Evolutionary conservation across 2,797 vertebrate species (phyloP).

Genomic region (Sebastes kiyomatsui): DNA sequence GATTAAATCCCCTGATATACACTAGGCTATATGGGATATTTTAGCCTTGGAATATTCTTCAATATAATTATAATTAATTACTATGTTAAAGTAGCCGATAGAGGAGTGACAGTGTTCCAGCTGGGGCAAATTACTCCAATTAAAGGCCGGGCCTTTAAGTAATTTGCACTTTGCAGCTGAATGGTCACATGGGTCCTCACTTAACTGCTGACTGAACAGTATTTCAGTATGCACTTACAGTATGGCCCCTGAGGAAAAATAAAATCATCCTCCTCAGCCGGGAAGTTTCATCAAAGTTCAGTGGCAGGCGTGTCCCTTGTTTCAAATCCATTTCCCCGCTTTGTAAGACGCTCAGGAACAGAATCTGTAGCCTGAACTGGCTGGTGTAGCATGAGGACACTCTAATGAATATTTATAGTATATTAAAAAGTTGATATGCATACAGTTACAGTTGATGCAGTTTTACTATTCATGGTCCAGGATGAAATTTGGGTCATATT

Average conservation of each 20-base stretch:
- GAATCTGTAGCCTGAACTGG: slow-evolving; percentile 18
- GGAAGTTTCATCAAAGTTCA: slow-evolving; percentile 71
- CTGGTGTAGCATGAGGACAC: slow-evolving; percentile 23
- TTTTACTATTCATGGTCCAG: slow-evolving; percentile 33
- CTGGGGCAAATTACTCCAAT: slow-evolving; percentile 41
- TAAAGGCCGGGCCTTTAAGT: slow-evolving; percentile 52
- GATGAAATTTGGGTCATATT: slow-evolving; percentile 52
- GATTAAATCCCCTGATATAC: not conserved
- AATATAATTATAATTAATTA: slow-evolving; percentile 29
- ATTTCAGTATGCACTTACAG: slow-evolving; percentile 42
- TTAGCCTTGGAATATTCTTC: not conserved
- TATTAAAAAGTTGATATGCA: slow-evolving; percentile 45
- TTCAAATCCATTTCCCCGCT: slow-evolving; percentile 57
- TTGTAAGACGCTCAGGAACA: slow-evolving; percentile 22
- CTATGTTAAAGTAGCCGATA: slow-evolving; percentile 13
- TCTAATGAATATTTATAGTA: slow-evolving; percentile 61
- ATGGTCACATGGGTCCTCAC: slow-evolving; percentile 53
- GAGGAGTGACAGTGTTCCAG: slow-evolving; percentile 15
- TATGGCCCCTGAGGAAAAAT: slow-evolving; percentile 50
- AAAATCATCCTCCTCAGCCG: slow-evolving; percentile 37
- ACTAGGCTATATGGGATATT: not conserved
- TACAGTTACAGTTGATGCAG: slow-evolving; percentile 44
- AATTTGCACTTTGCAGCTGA: slow-evolving; percentile 51
- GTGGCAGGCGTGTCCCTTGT: slow-evolving; percentile 51
- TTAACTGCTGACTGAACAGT: slow-evolving; percentile 68